These are phyloP conservation scores for Papilio protenor DNA, from an alignment of 2,888 invertebrate genomes.

Conservation along the genomic window DNA sequence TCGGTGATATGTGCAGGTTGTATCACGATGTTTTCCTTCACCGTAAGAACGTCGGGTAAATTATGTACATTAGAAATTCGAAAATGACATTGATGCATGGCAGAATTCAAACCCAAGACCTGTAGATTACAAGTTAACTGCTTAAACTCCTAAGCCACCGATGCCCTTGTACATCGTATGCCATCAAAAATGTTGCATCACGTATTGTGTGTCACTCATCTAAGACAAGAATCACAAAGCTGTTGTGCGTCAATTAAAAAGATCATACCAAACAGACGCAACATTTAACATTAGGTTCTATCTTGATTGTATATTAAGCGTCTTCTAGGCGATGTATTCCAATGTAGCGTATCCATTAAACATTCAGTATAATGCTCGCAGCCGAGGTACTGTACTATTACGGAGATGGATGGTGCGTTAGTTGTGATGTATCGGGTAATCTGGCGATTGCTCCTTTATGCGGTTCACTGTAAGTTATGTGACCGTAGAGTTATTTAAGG, in stretches of 20 bases:
- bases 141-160: no score
- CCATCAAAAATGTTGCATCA: no score
- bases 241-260: neutral
- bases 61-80: no score
- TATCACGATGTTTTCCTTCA: no score
- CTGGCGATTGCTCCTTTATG: conserved; percentile 62
- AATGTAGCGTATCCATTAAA: conserved; percentile 59
- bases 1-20: no score
- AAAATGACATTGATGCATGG: no score
- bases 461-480: conserved; percentile 44
- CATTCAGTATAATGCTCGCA: conserved; percentile 69
- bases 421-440: conserved; percentile 76
- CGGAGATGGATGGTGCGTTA: conserved; percentile 65
- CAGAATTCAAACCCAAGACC: no score
- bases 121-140: no score
- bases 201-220: no score
- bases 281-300: neutral
- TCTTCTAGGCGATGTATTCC: conserved; percentile 22
- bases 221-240: no score
- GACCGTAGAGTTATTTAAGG: conserved; percentile 41
- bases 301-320: neutral
- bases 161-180: no score
- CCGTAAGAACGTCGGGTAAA: no score
- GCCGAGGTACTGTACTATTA: conserved; percentile 71
- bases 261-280: neutral